Evolutionary conservation across 2,797 vertebrate genomes (phyloP).

Genomic region (Florisuga fusca): DNA sequence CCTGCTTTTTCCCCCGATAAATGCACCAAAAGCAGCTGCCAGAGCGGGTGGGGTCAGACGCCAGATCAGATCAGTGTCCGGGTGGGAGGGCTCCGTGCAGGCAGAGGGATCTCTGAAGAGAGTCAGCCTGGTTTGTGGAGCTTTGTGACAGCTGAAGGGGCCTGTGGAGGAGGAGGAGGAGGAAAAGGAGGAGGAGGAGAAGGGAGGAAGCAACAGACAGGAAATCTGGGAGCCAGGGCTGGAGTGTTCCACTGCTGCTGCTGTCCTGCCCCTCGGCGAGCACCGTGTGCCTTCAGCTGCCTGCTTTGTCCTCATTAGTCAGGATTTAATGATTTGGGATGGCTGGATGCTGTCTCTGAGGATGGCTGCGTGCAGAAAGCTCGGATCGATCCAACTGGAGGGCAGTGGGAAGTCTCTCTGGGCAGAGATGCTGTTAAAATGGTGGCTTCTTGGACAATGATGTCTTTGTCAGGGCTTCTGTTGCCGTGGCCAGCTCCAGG

Average conservation of each 20-base stretch:
- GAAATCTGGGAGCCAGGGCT: neutral
- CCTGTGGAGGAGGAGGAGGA: neutral
- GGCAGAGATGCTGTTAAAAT: neutral
- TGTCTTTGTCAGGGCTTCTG: neutral
- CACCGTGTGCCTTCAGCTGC: neutral
- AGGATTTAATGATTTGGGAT: slow-evolving; percentile 67
- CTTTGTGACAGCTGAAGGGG: slow-evolving; percentile 74
- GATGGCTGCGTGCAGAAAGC: slow-evolving; percentile 34
- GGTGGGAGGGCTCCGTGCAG: slow-evolving; percentile 68
- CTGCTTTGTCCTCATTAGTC: slow-evolving; percentile 68
- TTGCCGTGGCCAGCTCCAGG: rapidly evolving
- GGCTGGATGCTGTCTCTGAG: slow-evolving; percentile 51
- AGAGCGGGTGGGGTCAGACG: slow-evolving; percentile 72
- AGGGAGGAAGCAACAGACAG: neutral
- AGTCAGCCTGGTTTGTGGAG: slow-evolving; percentile 59
- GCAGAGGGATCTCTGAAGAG: slow-evolving; percentile 74
- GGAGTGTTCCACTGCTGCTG: neutral
- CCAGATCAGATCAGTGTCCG: slow-evolving; percentile 81
- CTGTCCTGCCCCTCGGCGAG: slow-evolving; percentile 28
- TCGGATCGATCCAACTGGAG: slow-evolving; percentile 46
- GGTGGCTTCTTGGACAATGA: neutral
- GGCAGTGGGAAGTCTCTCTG: neutral
- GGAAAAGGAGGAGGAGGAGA: slow-evolving; percentile 43
- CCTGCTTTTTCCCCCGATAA: slow-evolving; percentile 59
- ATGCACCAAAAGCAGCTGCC: slow-evolving; percentile 81